A percentile compares a stretch with the other conserved stretches of the same genome.
Conservation (phyloP, 2,797 vertebrate genomes). For the Microctenopoma steveboyesi region DNA sequence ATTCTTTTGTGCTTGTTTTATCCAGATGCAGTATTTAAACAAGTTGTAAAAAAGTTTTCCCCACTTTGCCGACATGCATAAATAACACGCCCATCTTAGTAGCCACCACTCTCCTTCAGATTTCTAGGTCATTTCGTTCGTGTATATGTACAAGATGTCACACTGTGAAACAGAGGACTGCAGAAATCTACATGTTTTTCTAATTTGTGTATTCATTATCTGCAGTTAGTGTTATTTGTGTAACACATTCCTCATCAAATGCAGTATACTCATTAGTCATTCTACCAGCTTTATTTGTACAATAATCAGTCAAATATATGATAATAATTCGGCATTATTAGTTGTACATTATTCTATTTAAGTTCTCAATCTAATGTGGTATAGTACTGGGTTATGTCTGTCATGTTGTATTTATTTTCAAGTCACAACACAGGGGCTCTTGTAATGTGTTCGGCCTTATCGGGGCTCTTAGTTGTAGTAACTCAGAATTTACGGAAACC, state of each 20-base stretch:
- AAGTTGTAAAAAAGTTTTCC: constrained; percentile 39
- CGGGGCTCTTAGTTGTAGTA: no score
- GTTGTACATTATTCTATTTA: background rate
- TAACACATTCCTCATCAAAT: constrained; percentile 9
- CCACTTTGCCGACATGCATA: constrained; percentile 18
- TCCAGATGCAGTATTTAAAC: constrained; percentile 10
- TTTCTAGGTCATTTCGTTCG: background rate
- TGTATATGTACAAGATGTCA: background rate
- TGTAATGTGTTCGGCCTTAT: no score
- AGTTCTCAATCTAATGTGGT: no score
- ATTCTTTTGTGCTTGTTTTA: constrained; percentile 25
- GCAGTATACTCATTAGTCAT: background rate
- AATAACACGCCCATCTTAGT: constrained; percentile 19
- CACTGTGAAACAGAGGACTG: background rate
- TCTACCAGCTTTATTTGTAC: background rate
- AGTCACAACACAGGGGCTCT: background rate
- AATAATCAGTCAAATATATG: background rate
- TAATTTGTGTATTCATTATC: background rate
- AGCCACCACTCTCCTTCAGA: background rate
- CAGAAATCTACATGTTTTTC: constrained; percentile 2
- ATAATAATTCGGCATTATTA: background rate
- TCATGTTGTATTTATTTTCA: no score
- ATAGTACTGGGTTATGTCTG: no score
- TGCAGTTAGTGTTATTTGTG: constrained; percentile 3
- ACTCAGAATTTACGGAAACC: no score